Conservation (phyloP, 1,140 invertebrate genomes). For the Ephestia elutella region DNA sequence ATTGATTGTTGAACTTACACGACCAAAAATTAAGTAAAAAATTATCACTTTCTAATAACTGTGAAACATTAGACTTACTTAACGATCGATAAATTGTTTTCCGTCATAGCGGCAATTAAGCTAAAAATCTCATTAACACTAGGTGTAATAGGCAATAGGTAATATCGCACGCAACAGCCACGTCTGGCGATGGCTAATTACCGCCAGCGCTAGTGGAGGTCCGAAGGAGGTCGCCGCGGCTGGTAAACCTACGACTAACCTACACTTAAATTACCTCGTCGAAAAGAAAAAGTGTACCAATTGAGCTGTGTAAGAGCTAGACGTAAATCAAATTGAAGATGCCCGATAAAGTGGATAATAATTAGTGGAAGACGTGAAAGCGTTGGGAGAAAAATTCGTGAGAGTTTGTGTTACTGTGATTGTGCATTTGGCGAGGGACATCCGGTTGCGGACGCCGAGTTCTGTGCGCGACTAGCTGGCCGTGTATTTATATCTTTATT, state of each 20-base stretch:
- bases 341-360: slow-evolving; percentile 74
- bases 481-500: neutral
- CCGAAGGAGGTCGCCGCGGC: slow-evolving; percentile 32
- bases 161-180: slow-evolving; percentile 17
- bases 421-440: slow-evolving; percentile 67
- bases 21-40: neutral
- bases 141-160: slow-evolving; percentile 11
- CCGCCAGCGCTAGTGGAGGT: slow-evolving; percentile 13
- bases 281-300: slow-evolving; percentile 70
- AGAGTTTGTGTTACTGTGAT: slow-evolving; percentile 71
- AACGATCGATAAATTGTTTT: slow-evolving; percentile 19
- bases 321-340: slow-evolving; percentile 75
- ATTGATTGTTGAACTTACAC: too few relatives aligned
- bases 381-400: slow-evolving; percentile 73
- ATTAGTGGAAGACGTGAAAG: slow-evolving; percentile 74
- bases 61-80: slow-evolving; percentile 16
- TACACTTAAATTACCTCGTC: slow-evolving; percentile 45
- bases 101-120: slow-evolving; percentile 22
- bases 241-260: slow-evolving; percentile 25
- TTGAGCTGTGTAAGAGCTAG: slow-evolving; percentile 59
- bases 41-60: slow-evolving; percentile 19
- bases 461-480: neutral
- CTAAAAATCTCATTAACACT: slow-evolving; percentile 22
- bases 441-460: slow-evolving; percentile 49
- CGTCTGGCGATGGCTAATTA: slow-evolving; percentile 34